Conservation (phyloP, 2,888 invertebrate genomes). For the Crossocerus cetratus region DNA sequence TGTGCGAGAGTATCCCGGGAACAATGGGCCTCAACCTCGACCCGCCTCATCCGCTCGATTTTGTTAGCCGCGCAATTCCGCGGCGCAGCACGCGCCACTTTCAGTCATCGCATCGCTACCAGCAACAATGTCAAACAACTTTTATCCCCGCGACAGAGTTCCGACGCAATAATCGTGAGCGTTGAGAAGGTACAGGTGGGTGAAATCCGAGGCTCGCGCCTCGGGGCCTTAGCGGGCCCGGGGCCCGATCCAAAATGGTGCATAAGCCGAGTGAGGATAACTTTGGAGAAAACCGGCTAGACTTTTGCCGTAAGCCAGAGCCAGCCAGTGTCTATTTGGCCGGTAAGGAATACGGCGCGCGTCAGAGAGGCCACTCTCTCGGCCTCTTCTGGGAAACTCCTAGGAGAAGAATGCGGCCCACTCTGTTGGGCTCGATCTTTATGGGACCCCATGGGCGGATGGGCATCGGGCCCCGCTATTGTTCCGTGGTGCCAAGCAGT, state of each 20-base stretch:
- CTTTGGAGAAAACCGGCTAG: constrained; percentile 14
- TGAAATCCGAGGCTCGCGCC: not conserved
- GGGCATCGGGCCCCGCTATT: constrained; percentile 55
- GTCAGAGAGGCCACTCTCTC: too few relatives aligned
- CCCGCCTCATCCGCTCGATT: constrained; percentile 66
- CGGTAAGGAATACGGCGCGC: too few relatives aligned
- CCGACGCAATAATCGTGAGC: too few relatives aligned
- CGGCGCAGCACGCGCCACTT: constrained; percentile 41
- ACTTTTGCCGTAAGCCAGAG: constrained; percentile 39
- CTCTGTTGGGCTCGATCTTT: constrained; percentile 48
- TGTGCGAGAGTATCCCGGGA: constrained; percentile 35
- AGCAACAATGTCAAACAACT: too few relatives aligned
- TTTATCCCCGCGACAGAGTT: too few relatives aligned
- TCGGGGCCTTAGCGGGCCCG: not conserved
- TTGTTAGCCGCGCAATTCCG: constrained; percentile 54
- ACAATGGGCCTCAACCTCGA: constrained; percentile 58
- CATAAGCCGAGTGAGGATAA: constrained; percentile 37
- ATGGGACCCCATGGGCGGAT: constrained; percentile 55
- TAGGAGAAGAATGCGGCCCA: constrained; percentile 48
- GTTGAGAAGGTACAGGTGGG: constrained; percentile 12
- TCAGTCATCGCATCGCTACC: not conserved
- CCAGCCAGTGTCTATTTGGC: constrained; percentile 27
- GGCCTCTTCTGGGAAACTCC: constrained; percentile 54
- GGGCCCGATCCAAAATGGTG: constrained; percentile 7
- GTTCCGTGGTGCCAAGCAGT: constrained; percentile 70